Evolutionary conservation across 2,113 vertebrate genomes (phyloP).

Genomic region (Brachypteracias leptosomus): DNA sequence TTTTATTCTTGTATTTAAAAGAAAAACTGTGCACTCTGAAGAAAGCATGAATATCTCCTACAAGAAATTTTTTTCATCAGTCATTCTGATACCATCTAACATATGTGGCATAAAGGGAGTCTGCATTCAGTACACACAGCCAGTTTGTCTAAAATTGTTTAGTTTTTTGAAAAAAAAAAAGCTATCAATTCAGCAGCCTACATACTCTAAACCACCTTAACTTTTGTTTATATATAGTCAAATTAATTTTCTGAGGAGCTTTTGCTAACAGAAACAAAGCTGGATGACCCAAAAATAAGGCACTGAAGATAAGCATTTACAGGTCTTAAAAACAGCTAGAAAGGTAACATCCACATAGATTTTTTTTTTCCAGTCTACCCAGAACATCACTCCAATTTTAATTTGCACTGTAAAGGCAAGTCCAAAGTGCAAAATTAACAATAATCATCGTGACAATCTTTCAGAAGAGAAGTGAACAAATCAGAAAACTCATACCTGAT

Average conservation of each 20-base stretch:
- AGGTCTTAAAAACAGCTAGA: not conserved
- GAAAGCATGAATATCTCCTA: not conserved
- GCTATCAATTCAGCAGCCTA: not conserved
- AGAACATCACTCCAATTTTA: not conserved
- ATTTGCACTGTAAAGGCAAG: not conserved
- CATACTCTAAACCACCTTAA: not conserved
- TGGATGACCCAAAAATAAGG: not conserved
- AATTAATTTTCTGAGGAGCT: not conserved
- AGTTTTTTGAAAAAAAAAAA: not conserved
- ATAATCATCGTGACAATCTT: not conserved
- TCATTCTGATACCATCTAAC: not conserved
- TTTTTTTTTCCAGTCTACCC: not conserved
- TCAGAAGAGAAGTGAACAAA: not conserved
- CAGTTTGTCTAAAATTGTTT: not conserved
- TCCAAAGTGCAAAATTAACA: not conserved
- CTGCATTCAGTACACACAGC: not conserved
- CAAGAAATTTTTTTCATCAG: not conserved
- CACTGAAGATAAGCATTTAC: not conserved
- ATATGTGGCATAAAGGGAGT: not conserved
- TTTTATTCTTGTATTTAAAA: not conserved
- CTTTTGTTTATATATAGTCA: not conserved
- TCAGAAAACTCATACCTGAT: slow-evolving; percentile 26
- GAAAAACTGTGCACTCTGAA: not conserved
- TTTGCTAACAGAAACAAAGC: not conserved
- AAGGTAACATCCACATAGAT: not conserved